Percentiles rank a stretch among this genome's conserved stretches.
phyloP scores from a whole-genome alignment of 2,113 vertebrate genomes.

The Chiloscyllium plagiosum region DNA sequence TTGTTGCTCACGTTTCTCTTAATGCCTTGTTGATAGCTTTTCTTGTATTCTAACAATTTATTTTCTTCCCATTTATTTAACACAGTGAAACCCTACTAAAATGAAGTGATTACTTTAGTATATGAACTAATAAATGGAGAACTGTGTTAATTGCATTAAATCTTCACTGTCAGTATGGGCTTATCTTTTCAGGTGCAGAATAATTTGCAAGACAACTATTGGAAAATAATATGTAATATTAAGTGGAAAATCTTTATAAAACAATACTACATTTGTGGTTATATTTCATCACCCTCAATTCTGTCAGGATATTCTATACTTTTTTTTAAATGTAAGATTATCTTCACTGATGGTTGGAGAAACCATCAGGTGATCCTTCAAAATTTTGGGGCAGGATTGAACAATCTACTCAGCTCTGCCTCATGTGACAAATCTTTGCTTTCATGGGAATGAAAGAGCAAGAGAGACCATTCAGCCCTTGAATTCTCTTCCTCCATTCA shows the following conservation, averaged over 20 bases:
- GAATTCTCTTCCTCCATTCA: neutral
- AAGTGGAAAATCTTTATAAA: neutral
- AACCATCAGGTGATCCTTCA: neutral
- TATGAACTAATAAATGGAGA: neutral
- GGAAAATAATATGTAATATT: neutral
- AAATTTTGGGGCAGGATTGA: neutral
- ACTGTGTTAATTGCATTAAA: conserved; percentile 15
- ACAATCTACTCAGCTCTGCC: neutral
- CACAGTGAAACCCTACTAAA: neutral
- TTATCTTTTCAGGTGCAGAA: neutral
- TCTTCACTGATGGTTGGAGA: neutral
- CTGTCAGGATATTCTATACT: neutral
- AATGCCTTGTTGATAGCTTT: neutral
- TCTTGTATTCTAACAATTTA: neutral
- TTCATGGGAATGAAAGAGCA: neutral
- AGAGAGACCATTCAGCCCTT: neutral
- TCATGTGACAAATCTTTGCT: neutral
- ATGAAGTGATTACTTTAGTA: neutral
- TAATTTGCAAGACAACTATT: neutral
- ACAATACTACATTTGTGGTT: neutral
- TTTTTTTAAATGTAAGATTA: neutral
- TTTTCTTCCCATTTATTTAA: conserved; percentile 3
- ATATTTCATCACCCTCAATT: neutral
- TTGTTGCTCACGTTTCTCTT: conserved; percentile 11
- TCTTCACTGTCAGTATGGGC: neutral